Conservation (phyloP, 1,140 invertebrate genomes). For the Pararge aegeria region DNA sequence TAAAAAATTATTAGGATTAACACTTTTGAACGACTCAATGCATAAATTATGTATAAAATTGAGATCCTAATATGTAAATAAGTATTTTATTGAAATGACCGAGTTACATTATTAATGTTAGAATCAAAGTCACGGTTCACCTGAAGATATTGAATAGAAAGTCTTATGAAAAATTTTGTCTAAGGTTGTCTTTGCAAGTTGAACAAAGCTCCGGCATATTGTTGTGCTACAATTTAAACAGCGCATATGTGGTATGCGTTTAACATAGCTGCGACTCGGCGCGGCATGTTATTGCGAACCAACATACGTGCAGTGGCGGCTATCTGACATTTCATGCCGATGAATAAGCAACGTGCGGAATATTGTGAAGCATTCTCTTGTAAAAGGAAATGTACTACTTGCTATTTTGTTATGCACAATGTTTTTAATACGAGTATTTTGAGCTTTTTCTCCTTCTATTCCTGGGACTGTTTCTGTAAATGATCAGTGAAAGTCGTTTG, state of each 20-base stretch:
- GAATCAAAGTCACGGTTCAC: no score
- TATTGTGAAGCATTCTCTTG: constrained; percentile 49
- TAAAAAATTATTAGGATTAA: no score
- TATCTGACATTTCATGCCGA: constrained; percentile 77
- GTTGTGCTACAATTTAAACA: constrained; percentile 73
- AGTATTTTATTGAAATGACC: no score
- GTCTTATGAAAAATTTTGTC: no score
- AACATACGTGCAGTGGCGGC: constrained; percentile 69
- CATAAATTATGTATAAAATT: no score
- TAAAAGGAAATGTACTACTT: constrained; percentile 32
- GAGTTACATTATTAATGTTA: no score
- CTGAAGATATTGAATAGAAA: no score
- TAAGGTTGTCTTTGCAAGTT: not conserved
- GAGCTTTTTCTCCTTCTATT: no score
- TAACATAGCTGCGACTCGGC: constrained; percentile 73
- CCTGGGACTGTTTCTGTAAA: no score
- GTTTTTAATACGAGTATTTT: not conserved
- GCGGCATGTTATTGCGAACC: constrained; percentile 76
- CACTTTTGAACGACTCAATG: no score
- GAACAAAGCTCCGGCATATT: not conserved
- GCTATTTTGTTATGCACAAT: constrained; percentile 25
- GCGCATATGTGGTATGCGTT: constrained; percentile 56
- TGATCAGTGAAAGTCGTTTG: no score
- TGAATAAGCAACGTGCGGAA: constrained; percentile 64
- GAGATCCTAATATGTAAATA: no score